These are phyloP conservation scores for Strix uralensis DNA, from an alignment of 2,113 vertebrate species.

Conservation along the genomic window DNA sequence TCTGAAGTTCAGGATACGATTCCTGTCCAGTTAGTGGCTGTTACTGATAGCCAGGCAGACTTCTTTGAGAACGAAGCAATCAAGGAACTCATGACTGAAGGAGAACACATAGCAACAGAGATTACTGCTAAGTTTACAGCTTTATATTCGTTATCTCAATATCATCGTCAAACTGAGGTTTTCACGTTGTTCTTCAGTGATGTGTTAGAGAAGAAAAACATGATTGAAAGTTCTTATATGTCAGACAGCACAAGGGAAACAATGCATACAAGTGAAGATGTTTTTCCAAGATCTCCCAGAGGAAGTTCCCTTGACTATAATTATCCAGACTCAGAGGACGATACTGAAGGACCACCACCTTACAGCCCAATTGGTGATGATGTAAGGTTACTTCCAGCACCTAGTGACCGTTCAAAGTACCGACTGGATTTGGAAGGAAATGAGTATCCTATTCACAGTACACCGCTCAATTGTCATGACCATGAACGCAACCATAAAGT, in stretches of 20 bases:
- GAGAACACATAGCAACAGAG: conserved; percentile 97
- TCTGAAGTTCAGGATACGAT: conserved; percentile 97
- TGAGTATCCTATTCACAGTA: conserved; percentile 93
- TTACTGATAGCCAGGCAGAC: conserved; percentile 97
- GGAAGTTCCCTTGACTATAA: conserved; percentile 88
- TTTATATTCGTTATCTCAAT: conserved; percentile 95
- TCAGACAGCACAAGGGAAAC: conserved; percentile 89
- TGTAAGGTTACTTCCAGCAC: conserved; percentile 91
- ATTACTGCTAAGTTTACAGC: conserved; percentile 97
- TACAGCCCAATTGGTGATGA: conserved; percentile 98
- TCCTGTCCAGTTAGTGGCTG: conserved; percentile 96
- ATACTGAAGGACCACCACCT: conserved; percentile 95
- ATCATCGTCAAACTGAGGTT: conserved; percentile 95
- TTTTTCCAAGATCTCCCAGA: conserved; percentile 91
- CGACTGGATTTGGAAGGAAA: conserved; percentile 96
- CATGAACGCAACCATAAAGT: conserved; percentile 99
- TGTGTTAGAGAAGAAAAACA: conserved; percentile 91
- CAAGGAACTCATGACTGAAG: conserved; percentile 98
- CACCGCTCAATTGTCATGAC: conserved; percentile 88
- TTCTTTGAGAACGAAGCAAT: conserved; percentile 98
- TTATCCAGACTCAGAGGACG: conserved; percentile 95
- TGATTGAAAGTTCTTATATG: conserved; percentile 93
- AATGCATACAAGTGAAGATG: conserved; percentile 84
- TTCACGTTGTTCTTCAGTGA: conserved; percentile 98
- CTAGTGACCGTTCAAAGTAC: conserved; percentile 90